Base-by-base conservation (phyloP, 1,140 invertebrate genomes). In the Trichogramma pretiosum region DNA sequence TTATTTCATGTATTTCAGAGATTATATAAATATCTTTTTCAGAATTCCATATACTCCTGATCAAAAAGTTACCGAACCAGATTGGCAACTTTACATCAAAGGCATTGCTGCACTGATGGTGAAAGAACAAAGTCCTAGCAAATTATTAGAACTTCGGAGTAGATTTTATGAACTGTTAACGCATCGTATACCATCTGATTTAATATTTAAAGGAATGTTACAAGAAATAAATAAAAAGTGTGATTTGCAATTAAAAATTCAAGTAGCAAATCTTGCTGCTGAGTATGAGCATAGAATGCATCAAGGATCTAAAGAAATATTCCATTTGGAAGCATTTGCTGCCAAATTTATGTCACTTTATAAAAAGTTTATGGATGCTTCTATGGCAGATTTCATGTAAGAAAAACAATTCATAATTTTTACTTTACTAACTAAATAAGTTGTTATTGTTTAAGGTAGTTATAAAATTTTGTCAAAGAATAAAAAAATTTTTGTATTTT, bases 311-410 rank as follows among this genome's bases (percentile, higher is more conserved):
- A 98, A 98, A 72, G 77, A 84, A n/a, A 96, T 98, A 57, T 95
- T 93, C 60, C 93, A 99, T 68, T 74, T 99, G 28, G 95, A 99
- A 74, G 92, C 93, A 14, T 98, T 98, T 78, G 83, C 95, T 45
- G 92, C 90, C 4, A 87, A 89, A 55, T 97, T 96, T 68, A 98
- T 98, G 95, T 79, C 82, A 18, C 82, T 95, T 54, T 97, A 96
- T 68, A 91, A 89, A 57, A 81, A 82, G 57, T 90, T 86, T 65
- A 76, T 91, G 51, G 83, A 87, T 60, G 80, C 82, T 55, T 77
- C 77, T 24, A 64, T 81, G 48, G 77, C 61, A 21, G 61, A 49
- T 36, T 70, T 70, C 51, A 41, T 54, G 26, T 58, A 46, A 55
- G 43, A 40, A 2, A 16, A 38, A 23, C 10, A 26, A 33, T 38